Conservation (phyloP, 1,140 invertebrate genomes). For the Drosophila teissieri region DNA sequence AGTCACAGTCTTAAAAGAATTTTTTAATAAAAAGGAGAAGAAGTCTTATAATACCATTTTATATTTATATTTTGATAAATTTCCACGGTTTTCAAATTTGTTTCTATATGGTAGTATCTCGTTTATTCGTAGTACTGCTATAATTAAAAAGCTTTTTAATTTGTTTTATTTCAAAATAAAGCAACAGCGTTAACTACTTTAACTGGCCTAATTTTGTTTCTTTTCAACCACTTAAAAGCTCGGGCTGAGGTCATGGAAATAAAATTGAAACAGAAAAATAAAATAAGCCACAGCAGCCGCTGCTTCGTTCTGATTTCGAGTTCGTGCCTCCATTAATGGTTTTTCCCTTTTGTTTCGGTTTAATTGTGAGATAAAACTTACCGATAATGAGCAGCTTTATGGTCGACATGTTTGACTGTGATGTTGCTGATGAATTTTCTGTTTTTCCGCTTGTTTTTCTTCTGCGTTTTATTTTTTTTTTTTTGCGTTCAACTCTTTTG, state of each 20-base stretch:
- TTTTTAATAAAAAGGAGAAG: no score
- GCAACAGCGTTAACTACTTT: background rate
- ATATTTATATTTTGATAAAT: no score
- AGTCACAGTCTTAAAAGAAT: background rate
- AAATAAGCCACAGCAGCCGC: conserved; percentile 25
- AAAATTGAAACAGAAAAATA: conserved; percentile 11
- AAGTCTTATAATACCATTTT: no score
- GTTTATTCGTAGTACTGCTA: no score
- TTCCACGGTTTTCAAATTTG: no score
- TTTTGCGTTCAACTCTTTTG: conserved; percentile 28
- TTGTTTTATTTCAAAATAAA: background rate
- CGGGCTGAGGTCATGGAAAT: conserved; percentile 2
- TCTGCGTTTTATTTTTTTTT: background rate
- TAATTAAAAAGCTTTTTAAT: background rate
- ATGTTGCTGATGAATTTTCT: conserved; percentile 34
- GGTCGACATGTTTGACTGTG: conserved; percentile 67
- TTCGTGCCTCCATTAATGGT: conserved; percentile 32
- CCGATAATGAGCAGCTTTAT: conserved; percentile 84
- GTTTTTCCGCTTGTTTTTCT: conserved; percentile 5
- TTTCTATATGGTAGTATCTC: no score
- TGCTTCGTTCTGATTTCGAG: conserved; percentile 8
- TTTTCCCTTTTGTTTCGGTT: conserved; percentile 47
- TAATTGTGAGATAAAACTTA: conserved; percentile 84
- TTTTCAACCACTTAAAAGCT: conserved; percentile 4
- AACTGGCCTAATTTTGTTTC: background rate